Evolutionary conservation across 2,888 invertebrate genomes (phyloP), one percentile per base, ranked within the genome.

Genomic region (Pantelozetes paolii): DNA sequence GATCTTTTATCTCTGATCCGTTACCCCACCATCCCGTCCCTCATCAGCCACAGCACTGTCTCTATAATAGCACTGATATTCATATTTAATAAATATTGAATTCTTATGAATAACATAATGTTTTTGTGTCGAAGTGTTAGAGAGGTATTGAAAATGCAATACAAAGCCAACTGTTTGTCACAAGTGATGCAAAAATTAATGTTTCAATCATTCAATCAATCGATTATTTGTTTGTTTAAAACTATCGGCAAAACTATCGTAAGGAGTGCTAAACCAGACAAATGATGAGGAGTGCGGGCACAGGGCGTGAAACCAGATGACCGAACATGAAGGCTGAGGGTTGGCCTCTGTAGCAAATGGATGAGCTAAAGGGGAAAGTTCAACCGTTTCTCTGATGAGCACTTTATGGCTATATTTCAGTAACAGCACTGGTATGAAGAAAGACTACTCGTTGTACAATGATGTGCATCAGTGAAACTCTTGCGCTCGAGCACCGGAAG

Each of bases 401-500:
- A 9, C n/a, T 50, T 50, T 50, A 50, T 50, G 50, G 50, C 6
- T 50, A 50, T 50, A 50, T 50, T 50, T 11, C 50, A 50, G 18
- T 8, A 6, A 50, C 18, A 20, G 50, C 50, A 8, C 28, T 59
- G 11, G 8, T 5, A 28, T 59, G 20, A 59, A 59, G 57, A 59
- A 59, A 59, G 57, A 23, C 26, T 23, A 23, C 6, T 59, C 26
- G n/a, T 59, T 20, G 57, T 59, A 26, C 57, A 59, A 59, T 59
- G 57, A 59, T 59, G 5, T 59, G 57, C 57, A 59, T 26, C 57
- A 59, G 8, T 59, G 57, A 59, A 5, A 9, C 13, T 59, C 57
- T 59, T 59, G 40, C 20, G 26, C 57, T 59, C 57, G 8, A 59
- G 26, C 26, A 59, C 57, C 57, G 57, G 57, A 59, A 59, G 57